These are phyloP conservation scores for Cyclargus thomasi DNA, from an alignment of 1,140 invertebrate species.

Conservation along the genomic window DNA sequence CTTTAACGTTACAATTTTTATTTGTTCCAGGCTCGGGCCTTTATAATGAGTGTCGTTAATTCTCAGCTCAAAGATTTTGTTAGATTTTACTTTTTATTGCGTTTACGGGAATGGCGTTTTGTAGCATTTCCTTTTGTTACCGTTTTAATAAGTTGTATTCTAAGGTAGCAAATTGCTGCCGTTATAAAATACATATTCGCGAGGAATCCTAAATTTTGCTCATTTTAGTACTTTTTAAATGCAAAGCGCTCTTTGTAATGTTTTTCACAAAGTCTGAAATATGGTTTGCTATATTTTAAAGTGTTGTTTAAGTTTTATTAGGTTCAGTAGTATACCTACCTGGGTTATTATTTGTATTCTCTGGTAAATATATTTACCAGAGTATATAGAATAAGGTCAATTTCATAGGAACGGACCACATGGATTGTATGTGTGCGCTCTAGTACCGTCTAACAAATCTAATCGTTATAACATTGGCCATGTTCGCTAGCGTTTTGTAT, in stretches of 20 bases:
- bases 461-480: too few relatives aligned
- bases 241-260: background rate
- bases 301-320: too few relatives aligned
- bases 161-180: background rate
- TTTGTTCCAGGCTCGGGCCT: constrained; percentile 18
- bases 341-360: too few relatives aligned
- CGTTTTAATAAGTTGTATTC: background rate
- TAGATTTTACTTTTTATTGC: constrained; percentile 16
- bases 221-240: background rate
- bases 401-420: too few relatives aligned
- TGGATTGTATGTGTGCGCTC: too few relatives aligned
- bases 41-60: constrained; percentile 23
- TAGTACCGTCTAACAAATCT: too few relatives aligned
- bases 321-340: too few relatives aligned
- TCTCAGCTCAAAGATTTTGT: constrained; percentile 18
- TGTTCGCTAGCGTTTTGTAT: too few relatives aligned
- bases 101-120: background rate
- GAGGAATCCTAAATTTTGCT: background rate
- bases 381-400: too few relatives aligned
- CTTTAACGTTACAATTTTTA: constrained; percentile 20
- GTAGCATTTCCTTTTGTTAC: background rate
- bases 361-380: too few relatives aligned
- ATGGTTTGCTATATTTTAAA: too few relatives aligned
- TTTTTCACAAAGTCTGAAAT: too few relatives aligned
- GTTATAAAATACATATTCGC: background rate